Base-by-base conservation (phyloP, 2,888 invertebrate species). In the Pandemis corylana region DNA sequence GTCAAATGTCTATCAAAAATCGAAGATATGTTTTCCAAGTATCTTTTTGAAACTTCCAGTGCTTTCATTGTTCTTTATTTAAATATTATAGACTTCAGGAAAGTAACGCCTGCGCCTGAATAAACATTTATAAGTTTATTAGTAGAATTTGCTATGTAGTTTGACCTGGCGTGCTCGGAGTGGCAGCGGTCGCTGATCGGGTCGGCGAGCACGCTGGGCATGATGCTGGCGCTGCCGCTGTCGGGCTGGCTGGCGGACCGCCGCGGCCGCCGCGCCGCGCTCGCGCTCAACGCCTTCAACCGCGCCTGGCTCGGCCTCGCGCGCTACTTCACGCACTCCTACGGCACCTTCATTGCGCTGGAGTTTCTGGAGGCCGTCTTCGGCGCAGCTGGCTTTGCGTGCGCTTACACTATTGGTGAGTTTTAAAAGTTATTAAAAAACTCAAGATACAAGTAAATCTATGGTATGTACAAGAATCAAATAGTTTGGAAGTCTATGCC, bases 141-240 rank as follows among this genome's bases (percentile, higher is more conserved):
- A 20, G 13, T 42, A n/a, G 20, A 3, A 42, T 41, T 4, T 6
- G 36, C 80, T 36, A 1, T 36, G 28, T 12, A 96, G 95, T 95
- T 94, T 84, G 83, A 86, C 76, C 83, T 96, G 10, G 92, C 93
- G 49, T 96, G 96, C 79, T 90, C 94, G 15, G 88, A 78, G 94
- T 96, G 96, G 96, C 96, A 95, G 83, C 85, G 96, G 69, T 93
- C 96, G 2, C 81, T 96, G 77, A 95, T 96, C 46, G 96, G 96
- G 6, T 96, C 96, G 10, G 87, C 96, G 9, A 95, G 95, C 81
- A 96, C 95, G 79, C 80, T 95, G 68, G 96, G 96, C 36, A 95
- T 95, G 80, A 95, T 96, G 80, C 85, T 96, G 76, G 95, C 96
- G 6, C 89, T 96, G 78, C 95, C 95, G 5, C 84, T 96, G 51